Evolutionary conservation across 1,140 invertebrate genomes (phyloP).

Genomic region (Bombyx mori): ASM3026992v2 NC_085124.1:15008501-15009000

Average conservation of each 20-base stretch:
- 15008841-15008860: too few species aligned
- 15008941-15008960: slow-evolving; percentile 19
- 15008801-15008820: too few species aligned
- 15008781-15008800: too few species aligned
- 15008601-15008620: slow-evolving; percentile 23
- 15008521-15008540: slow-evolving; percentile 4
- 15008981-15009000: slow-evolving; percentile 15
- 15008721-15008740: background rate
- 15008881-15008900: too few species aligned
- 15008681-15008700: too few species aligned
- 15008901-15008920: slow-evolving; percentile 9
- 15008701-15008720: too few species aligned
- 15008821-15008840: too few species aligned
- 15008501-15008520: slow-evolving; percentile 10
- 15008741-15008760: too few species aligned
- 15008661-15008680: background rate
- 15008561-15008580: slow-evolving; percentile 8
- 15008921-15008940: slow-evolving; percentile 24
- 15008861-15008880: too few species aligned
- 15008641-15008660: background rate
- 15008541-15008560: slow-evolving; percentile 6
- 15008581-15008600: slow-evolving; percentile 16
- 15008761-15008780: too few species aligned
- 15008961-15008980: slow-evolving; percentile 24
- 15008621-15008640: slow-evolving; percentile 26